Evolutionary conservation across 2,888 invertebrate species (phyloP), one percentile per base, ranked within the genome.

Genomic region (Toxonevra muliebris): DNA sequence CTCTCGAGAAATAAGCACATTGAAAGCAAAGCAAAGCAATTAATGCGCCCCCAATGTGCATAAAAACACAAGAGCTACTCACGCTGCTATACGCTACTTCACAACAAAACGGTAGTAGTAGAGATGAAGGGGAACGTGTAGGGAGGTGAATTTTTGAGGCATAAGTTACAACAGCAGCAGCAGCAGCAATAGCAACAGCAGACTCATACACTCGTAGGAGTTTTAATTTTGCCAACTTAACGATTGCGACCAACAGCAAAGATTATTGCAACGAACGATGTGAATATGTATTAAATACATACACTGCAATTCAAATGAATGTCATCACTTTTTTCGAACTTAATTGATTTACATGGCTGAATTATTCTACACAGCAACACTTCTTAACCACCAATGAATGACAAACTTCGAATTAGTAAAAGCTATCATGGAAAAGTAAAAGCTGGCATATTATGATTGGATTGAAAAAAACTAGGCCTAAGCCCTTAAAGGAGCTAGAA

Each of bases 21-120:
- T 53, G 19, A 53, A 54, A 61, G 52, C 61, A 15, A 30, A 64
- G 52, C 58, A 57, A 50, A 54, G 68, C 70, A 71, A 68, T 71
- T 68, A 68, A 66, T 70, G 61, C 61, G 65, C 58, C 64, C 63
- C 65, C 63, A 69, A 68, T 65, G 65, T 53, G 59, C 66, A 61
- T 69, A 52, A 65, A 68, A 54, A 60, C 64, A 72, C 62, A 61
- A 67, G 63, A 72, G 73, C 73, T 73, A 73, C 73, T 73, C 73
- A 73, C 70, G 73, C 73, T 73, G 73, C 66, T 68, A 60, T 65
- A 70, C 68, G 68, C 69, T 69, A 52, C 65, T 53, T 17, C 12
- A 48, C 19, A 54, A 11, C 42, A 50, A 54, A 66, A 65, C 41
- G 12, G 42, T 45, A 58, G 58, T 54, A 58, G 17, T 40, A 50